These are phyloP conservation scores for Onychostruthus taczanowskii DNA, from an alignment of 2,113 vertebrate species.

Conservation along the genomic window DNA sequence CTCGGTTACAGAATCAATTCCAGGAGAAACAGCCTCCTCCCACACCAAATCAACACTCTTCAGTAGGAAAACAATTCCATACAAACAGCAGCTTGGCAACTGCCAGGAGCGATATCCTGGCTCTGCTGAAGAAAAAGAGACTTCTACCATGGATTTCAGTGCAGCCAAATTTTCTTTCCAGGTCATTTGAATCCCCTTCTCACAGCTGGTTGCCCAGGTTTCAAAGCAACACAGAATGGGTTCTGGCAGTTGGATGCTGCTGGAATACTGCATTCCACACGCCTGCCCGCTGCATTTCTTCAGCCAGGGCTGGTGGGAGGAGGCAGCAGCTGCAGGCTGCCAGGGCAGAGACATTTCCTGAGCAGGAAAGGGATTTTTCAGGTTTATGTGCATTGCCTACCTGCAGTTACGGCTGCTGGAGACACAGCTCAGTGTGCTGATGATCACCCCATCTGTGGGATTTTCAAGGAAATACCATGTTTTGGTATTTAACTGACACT, in stretches of 20 bases:
- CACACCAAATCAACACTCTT: neutral
- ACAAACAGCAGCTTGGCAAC: neutral
- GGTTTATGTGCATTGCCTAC: neutral
- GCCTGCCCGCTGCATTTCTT: neutral
- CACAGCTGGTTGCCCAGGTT: neutral
- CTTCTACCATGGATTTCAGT: neutral
- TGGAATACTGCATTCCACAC: neutral
- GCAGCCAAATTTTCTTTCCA: constrained; percentile 1
- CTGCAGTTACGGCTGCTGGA: neutral
- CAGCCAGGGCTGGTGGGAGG: neutral
- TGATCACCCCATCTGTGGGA: neutral
- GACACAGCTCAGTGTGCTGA: neutral
- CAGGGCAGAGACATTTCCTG: neutral
- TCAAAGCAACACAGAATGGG: neutral
- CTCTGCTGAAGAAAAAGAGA: neutral
- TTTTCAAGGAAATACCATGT: neutral
- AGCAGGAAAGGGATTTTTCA: neutral
- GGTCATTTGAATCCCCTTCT: neutral
- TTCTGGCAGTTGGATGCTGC: neutral
- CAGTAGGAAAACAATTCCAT: neutral
- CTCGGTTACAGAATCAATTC: neutral
- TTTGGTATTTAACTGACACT: neutral
- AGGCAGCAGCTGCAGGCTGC: neutral
- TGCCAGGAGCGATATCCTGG: constrained; percentile 1
- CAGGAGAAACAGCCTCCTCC: neutral